A percentile compares a stretch with the other conserved stretches of the same genome.
Evolutionary conservation across 2,113 vertebrate species (phyloP).

Genomic region (Elaphurus davidianus): DNA sequence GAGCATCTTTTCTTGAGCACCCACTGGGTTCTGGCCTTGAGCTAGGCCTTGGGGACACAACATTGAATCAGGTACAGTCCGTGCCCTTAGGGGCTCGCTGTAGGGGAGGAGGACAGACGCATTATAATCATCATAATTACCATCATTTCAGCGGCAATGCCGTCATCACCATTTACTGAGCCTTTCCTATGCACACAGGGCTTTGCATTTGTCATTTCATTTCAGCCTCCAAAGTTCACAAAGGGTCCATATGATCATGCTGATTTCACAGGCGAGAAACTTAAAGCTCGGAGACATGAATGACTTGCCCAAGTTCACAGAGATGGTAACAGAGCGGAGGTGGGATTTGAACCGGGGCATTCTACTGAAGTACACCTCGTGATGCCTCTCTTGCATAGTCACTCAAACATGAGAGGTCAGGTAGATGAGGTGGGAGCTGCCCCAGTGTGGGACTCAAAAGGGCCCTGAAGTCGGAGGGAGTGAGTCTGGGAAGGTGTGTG

Average conservation of each 20-base stretch:
- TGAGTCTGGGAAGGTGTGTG: background rate
- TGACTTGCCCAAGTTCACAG: background rate
- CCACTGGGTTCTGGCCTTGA: background rate
- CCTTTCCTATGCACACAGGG: accelerated
- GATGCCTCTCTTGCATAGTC: background rate
- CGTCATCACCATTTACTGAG: accelerated
- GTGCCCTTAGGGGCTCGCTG: background rate
- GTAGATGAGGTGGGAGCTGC: background rate
- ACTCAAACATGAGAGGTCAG: background rate
- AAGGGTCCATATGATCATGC: background rate
- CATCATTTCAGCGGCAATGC: accelerated
- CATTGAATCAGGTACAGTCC: accelerated
- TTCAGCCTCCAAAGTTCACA: background rate
- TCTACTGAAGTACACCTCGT: background rate
- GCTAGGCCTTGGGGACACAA: background rate
- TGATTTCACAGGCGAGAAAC: background rate
- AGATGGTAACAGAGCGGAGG: background rate
- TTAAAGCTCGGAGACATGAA: background rate
- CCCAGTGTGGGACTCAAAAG: background rate
- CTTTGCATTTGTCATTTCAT: background rate
- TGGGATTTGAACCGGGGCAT: background rate
- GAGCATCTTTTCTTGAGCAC: background rate
- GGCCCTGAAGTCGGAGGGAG: background rate
- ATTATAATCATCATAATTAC: no score
- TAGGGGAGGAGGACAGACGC: accelerated